Evolutionary conservation across 2,113 vertebrate species (phyloP).

Genomic region (Seriola dumerili): DNA sequence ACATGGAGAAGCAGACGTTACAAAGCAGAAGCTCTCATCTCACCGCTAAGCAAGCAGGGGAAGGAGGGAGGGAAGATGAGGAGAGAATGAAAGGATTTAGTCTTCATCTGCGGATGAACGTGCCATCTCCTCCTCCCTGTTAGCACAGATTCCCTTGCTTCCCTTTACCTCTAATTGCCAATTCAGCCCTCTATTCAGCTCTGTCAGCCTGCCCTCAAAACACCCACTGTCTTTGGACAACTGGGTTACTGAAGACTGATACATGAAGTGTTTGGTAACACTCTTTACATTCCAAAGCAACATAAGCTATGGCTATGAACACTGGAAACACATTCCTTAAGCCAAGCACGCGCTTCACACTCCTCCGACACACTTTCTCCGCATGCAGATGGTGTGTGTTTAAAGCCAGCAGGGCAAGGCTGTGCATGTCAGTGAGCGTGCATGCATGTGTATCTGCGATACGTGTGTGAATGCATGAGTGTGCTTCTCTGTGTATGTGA

Average conservation of each 20-base stretch:
- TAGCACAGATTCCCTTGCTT: constrained; percentile 70
- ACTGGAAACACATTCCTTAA: constrained; percentile 74
- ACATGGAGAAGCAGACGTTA: constrained; percentile 70
- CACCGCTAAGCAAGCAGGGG: constrained; percentile 63
- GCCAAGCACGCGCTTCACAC: constrained; percentile 77
- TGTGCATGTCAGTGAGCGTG: constrained; percentile 37
- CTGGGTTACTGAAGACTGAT: constrained; percentile 65
- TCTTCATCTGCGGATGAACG: constrained; percentile 75
- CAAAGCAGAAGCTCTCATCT: constrained; percentile 75
- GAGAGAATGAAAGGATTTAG: constrained; percentile 78
- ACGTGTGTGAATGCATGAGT: constrained; percentile 36
- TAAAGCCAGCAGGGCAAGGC: constrained; percentile 74
- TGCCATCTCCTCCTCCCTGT: constrained; percentile 75
- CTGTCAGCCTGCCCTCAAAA: constrained; percentile 64
- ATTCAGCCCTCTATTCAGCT: constrained; percentile 70
- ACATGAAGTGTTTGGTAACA: constrained; percentile 70
- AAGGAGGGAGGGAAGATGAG: constrained; percentile 62
- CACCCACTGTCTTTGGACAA: constrained; percentile 71
- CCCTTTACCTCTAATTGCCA: constrained; percentile 66
- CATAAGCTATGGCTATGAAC: constrained; percentile 80
- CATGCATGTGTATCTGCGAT: constrained; percentile 38
- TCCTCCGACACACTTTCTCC: constrained; percentile 74
- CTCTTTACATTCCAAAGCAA: constrained; percentile 77
- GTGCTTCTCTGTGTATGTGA: constrained; percentile 25
- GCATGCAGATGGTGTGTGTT: constrained; percentile 79